phyloP scores from a whole-genome alignment of 2,797 vertebrate species.

The Garrulus glandarius region DNA sequence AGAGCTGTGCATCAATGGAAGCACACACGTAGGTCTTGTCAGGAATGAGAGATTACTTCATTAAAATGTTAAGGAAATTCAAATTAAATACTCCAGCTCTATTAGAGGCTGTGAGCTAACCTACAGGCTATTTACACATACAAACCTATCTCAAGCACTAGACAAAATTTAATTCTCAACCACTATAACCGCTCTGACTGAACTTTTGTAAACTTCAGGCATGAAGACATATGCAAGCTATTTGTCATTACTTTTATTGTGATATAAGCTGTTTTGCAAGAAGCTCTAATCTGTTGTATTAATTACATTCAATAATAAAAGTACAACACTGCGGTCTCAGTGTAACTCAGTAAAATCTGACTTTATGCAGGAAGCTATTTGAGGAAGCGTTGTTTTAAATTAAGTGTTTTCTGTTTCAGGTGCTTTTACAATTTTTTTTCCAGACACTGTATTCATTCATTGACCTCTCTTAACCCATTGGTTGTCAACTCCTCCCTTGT shows the following conservation, averaged over 20 bases:
- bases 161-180: slow-evolving; percentile 43
- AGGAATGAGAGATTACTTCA: slow-evolving; percentile 55
- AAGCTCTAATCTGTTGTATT: slow-evolving; percentile 26
- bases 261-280: not conserved
- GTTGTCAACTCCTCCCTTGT: not conserved
- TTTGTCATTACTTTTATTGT: not conserved
- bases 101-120: slow-evolving; percentile 19
- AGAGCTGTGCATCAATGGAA: not conserved
- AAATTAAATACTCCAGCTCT: slow-evolving; percentile 23
- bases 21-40: not conserved
- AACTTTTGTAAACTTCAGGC: slow-evolving; percentile 20
- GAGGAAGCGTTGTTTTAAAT: not conserved
- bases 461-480: not conserved
- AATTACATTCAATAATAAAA: not conserved
- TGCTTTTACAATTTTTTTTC: not conserved
- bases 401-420: not conserved
- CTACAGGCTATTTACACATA: slow-evolving; percentile 53
- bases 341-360: not conserved
- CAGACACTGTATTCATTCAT: accelerated
- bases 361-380: not conserved
- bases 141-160: not conserved
- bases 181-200: not conserved
- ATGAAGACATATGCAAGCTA: not conserved
- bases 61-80: slow-evolving; percentile 63
- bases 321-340: not conserved